Base-by-base conservation (phyloP, 1,140 invertebrate species). In the Anoplophora glabripennis region DNA sequence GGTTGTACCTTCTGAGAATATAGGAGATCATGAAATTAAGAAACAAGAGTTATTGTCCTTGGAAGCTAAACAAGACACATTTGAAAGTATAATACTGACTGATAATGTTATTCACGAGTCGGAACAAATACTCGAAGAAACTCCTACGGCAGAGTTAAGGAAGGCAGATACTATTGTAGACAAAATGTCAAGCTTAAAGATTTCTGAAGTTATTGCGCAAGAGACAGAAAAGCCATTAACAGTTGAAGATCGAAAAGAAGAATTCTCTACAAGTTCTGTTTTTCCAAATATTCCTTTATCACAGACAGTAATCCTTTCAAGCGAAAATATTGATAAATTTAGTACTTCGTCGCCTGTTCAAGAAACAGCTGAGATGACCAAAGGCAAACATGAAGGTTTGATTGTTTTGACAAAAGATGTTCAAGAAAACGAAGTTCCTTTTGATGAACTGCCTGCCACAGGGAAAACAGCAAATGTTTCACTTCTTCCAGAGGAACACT, bases 21-120 rank as follows among this genome's bases (percentile, higher is more conserved):
- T 70, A 14, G 37, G 44, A 5, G 59, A 66, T 44, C 61, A 71
- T 14, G 48, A 52, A 18, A 51, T 54, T 3, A 54, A 73, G 67
- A 40, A 62, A 18, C 63, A 66, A 41, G 65, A 63, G 21, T 69
- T 71, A 17, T 81, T 80, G 4, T 76, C 62, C 56, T 49, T 58
- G 11, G 35, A 61, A 55, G 64, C 79, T 51, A 68, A 77, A 63
- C 76, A 75, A 64, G 66, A 76, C 18, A 72, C 76, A 34, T 78
- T 80, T 18, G 79, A 83, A 68, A 76, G 79, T 61, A 58, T 84
- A 12, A 70, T 80, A 44, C 75, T 78, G 59, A 76, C 73, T 8
- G 77, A 82, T 72, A 72, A 76, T 18, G 57, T 79, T 33, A 61
- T 76, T 36, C 75, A 78, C 1, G 82, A 84, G 67, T 77, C 77